Evolutionary conservation across 2,888 invertebrate genomes (phyloP).

Genomic region (Drosophila glabriapex): DNA sequence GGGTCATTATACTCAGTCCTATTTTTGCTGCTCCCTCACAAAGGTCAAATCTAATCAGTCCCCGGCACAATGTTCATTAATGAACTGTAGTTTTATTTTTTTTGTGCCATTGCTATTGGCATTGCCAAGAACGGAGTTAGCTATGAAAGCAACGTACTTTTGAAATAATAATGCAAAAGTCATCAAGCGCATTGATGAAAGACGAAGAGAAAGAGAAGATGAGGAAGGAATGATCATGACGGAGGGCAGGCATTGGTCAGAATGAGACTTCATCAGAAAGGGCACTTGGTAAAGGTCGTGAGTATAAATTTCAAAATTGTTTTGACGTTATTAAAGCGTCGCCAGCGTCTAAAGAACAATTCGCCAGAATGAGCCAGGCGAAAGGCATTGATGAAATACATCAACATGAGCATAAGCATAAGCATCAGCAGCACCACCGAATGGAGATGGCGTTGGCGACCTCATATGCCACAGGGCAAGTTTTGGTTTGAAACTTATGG

Average conservation of each 20-base stretch:
- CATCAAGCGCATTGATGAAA: constrained; percentile 17
- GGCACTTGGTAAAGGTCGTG: constrained; percentile 72
- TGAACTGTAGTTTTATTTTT: constrained; percentile 28
- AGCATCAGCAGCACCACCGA: constrained; percentile 10
- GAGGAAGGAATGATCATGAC: constrained; percentile 16
- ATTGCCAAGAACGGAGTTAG: constrained; percentile 3
- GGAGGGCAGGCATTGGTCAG: constrained; percentile 3
- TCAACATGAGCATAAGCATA: constrained; percentile 41
- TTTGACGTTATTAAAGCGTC: constrained; percentile 65
- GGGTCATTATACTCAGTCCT: constrained; percentile 16
- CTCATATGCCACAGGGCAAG: constrained; percentile 79
- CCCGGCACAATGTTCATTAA: constrained; percentile 42
- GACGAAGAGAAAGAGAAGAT: neutral
- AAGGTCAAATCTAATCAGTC: constrained; percentile 48
- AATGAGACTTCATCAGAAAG: constrained; percentile 38
- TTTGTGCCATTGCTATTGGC: neutral
- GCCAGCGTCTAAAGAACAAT: constrained; percentile 49
- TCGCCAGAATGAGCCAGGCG: constrained; percentile 43
- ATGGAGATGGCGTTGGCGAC: constrained; percentile 41
- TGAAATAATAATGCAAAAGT: constrained; percentile 22
- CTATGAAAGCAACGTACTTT: constrained; percentile 11
- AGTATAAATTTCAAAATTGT: constrained; percentile 78
- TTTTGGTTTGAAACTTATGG: constrained; percentile 61
- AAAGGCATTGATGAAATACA: constrained; percentile 73
- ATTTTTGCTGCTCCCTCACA: constrained; percentile 1